phyloP scores from a whole-genome alignment of 2,888 invertebrate species.

The Frankliniella fusca region DNA sequence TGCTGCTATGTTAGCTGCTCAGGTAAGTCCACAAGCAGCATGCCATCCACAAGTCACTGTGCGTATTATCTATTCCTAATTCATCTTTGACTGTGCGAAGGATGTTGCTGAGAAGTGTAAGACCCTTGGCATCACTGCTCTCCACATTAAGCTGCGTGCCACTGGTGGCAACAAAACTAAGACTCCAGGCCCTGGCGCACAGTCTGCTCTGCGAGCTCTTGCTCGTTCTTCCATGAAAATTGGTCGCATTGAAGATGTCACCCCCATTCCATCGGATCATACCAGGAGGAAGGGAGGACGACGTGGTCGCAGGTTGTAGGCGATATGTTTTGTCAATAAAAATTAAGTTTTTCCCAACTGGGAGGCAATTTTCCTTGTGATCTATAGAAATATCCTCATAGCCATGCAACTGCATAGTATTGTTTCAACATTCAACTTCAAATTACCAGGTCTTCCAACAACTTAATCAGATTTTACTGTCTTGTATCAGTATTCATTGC shows the following conservation, averaged over 20 bases:
- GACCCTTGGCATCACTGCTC: constrained; percentile 90
- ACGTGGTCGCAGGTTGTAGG: constrained; percentile 96
- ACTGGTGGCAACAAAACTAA: constrained; percentile 99
- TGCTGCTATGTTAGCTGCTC: constrained; percentile 99
- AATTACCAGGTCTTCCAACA: not conserved
- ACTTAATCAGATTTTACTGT: no score
- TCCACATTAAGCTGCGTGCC: constrained; percentile 96
- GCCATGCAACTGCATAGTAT: no score
- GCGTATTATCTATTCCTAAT: not conserved
- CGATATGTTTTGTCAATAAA: not conserved
- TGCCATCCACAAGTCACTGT: not conserved
- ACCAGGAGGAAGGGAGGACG: constrained; percentile 99
- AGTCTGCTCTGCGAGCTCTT: constrained; percentile 94
- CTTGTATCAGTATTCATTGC: not conserved
- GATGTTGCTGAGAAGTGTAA: constrained; percentile 99
- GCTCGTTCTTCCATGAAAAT: constrained; percentile 99
- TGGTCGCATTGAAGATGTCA: constrained; percentile 98
- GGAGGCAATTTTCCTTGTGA: not conserved
- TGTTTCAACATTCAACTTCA: not conserved
- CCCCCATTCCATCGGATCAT: constrained; percentile 98
- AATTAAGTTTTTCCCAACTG: not conserved
- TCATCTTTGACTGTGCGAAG: constrained; percentile 48
- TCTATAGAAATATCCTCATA: not conserved
- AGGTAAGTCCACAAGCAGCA: constrained; percentile 55
- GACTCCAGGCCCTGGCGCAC: constrained; percentile 97